These are phyloP conservation scores for Lycopodina hypogea DNA, from an alignment of 37 sponge, comb jelly and placozoan genomes.

Conservation along the genomic window DNA sequence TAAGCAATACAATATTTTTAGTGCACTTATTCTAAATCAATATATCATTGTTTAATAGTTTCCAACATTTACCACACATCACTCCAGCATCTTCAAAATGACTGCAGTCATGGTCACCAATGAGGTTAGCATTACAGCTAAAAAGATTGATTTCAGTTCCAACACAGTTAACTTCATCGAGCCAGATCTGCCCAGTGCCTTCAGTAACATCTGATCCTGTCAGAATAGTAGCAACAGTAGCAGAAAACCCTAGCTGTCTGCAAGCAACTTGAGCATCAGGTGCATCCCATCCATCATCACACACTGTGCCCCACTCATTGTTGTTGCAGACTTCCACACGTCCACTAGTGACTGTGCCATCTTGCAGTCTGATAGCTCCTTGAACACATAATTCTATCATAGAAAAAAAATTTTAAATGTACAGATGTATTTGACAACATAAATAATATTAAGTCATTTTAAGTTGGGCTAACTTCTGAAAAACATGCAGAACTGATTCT, in stretches of 20 bases:
- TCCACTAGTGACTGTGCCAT: slow-evolving; percentile 1
- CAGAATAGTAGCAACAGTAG: not conserved
- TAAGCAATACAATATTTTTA: too few species aligned
- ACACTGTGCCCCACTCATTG: slow-evolving; percentile 51
- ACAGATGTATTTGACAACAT: too few species aligned
- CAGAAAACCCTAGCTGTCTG: slow-evolving; percentile 25
- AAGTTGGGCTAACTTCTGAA: too few species aligned
- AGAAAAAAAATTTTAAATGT: slow-evolving; percentile 2
- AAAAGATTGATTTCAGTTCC: slow-evolving; percentile 24
- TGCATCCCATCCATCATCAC: slow-evolving; percentile 45
- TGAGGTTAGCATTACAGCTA: slow-evolving; percentile 7
- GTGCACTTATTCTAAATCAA: too few species aligned
- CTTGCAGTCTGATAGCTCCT: slow-evolving; percentile 33
- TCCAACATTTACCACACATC: not conserved
- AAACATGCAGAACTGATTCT: too few species aligned
- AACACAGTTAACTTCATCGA: slow-evolving; percentile 31
- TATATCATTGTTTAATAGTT: too few species aligned
- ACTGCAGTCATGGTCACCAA: slow-evolving; percentile 26
- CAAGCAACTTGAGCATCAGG: slow-evolving; percentile 44
- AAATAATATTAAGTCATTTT: too few species aligned
- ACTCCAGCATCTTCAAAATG: slow-evolving; percentile 47
- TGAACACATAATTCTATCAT: not conserved
- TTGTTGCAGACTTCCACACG: too few species aligned
- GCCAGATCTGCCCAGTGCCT: slow-evolving; percentile 33
- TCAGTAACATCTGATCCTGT: not conserved